Evolutionary conservation across 53 echinoderm and acorn worm species (phyloP).

Genomic region (Mesocentrotus franciscanus): DNA sequence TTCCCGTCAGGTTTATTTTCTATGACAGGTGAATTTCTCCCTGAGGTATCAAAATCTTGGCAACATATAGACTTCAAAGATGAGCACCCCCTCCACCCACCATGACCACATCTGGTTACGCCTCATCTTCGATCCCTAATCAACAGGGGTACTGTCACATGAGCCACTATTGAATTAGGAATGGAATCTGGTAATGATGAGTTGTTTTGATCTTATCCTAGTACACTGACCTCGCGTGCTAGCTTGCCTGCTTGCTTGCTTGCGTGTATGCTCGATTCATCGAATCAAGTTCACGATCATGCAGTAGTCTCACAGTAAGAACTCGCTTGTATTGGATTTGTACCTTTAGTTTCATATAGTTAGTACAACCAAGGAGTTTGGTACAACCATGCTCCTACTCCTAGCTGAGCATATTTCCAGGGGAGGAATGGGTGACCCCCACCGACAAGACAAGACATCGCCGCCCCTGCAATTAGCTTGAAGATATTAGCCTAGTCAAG

Average conservation of each 20-base stretch:
- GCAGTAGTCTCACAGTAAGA: neutral
- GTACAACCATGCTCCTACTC: too few relatives aligned
- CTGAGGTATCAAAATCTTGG: neutral
- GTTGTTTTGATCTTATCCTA: constrained; percentile 55
- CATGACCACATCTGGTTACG: neutral
- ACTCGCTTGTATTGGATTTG: neutral
- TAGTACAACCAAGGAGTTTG: too few relatives aligned
- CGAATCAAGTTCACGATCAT: constrained; percentile 38
- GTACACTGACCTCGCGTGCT: constrained; percentile 40
- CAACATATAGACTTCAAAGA: neutral
- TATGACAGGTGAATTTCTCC: neutral
- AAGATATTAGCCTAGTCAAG: too few relatives aligned
- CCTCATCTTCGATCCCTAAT: constrained; percentile 3
- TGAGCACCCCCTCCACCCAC: neutral
- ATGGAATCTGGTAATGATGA: constrained; percentile 59
- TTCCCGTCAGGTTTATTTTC: neutral
- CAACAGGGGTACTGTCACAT: constrained; percentile 50
- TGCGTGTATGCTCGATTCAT: constrained; percentile 12
- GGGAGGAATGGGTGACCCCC: neutral
- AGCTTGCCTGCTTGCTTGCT: neutral
- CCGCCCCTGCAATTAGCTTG: too few relatives aligned
- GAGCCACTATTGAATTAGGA: constrained; percentile 62
- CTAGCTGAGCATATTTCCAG: too few relatives aligned
- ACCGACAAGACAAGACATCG: too few relatives aligned
- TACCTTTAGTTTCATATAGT: too few relatives aligned